Conservation (phyloP, 2,113 vertebrate genomes). For the Stegastes partitus region DNA sequence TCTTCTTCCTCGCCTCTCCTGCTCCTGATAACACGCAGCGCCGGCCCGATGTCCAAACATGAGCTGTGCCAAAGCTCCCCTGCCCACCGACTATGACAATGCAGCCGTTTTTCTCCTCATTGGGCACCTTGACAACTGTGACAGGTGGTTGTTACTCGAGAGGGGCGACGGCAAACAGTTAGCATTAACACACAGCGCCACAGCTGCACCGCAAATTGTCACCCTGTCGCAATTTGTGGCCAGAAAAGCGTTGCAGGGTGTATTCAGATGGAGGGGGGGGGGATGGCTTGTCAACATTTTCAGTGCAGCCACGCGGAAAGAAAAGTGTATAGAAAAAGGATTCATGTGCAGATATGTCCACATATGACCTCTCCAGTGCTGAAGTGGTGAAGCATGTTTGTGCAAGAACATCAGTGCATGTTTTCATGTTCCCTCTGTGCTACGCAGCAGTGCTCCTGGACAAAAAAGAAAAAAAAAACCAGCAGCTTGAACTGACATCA, state of each 20-base stretch:
- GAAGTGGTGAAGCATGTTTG: no score
- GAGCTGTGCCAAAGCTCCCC: conserved; percentile 47
- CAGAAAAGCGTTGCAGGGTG: conserved; percentile 40
- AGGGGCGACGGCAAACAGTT: conserved; percentile 45
- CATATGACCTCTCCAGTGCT: no score
- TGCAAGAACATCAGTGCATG: neutral
- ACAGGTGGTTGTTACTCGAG: conserved; percentile 70
- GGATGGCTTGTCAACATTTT: conserved; percentile 29
- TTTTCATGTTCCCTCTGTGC: conserved; percentile 2
- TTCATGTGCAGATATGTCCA: neutral
- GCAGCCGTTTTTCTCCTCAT: conserved; percentile 53
- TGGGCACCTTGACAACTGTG: conserved; percentile 64
- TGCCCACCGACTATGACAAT: conserved; percentile 46
- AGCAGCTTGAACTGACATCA: neutral
- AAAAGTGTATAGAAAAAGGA: neutral
- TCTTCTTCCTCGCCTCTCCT: neutral
- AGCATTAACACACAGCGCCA: conserved; percentile 43
- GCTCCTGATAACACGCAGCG: conserved; percentile 47
- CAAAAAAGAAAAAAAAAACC: neutral
- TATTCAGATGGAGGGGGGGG: conserved; percentile 27
- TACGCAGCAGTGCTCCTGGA: neutral
- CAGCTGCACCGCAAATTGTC: conserved; percentile 56
- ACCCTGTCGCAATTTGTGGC: conserved; percentile 22
- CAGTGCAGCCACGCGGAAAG: conserved; percentile 8
- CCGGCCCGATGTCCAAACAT: conserved; percentile 61